Evolutionary conservation across 2,113 vertebrate genomes (phyloP), one percentile per base, ranked within the genome.

Genomic region (Myrmophylax atrothorax): DNA sequence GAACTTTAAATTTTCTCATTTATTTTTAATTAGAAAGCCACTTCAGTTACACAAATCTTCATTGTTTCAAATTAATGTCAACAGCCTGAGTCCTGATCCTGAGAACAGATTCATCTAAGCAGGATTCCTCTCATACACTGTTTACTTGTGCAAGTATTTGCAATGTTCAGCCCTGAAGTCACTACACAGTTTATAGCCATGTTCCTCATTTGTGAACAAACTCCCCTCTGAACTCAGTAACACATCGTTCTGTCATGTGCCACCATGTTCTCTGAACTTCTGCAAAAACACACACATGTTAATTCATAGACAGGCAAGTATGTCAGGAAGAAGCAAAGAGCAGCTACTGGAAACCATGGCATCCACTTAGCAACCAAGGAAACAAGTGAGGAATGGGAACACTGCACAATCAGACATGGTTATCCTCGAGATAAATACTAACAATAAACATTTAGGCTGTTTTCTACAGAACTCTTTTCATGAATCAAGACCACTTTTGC

Each of bases 1-100:
- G 29, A 79, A 64, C 58, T 76, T 90, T 6, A 63, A 19, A 33
- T 72, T 55, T 74, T 63, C 44, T 25, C 50, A n/a, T 46, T 85
- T 85, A 72, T 75, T 94, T 91, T 91, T 85, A 78, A 94, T 80
- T 70, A 63, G 38, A 90, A 91, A 93, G 60, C 35, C 69, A 52
- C 63, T 84, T 86, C 38, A 88, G 10, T 84, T 81, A 93, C 63
- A 84, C 11, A 78, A 37, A 60, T 49, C 59, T 64, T 88, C 40
- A 73, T 18, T 42, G 37, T 80, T 95, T 84, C 68, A 93, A 87
- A 86, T 73, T 53, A n/a, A 20, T 1, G 7, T 66, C 82, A 84
- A 83, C 89, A 77, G 66, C 75, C 75, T 52, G 47, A 78, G n/a
- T n/a, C 77, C 49, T 66, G 63, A 91, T 84, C 87, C 87, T 84